Conservation (phyloP, 2,113 vertebrate species). For the Pelmatolapia mariae region DNA sequence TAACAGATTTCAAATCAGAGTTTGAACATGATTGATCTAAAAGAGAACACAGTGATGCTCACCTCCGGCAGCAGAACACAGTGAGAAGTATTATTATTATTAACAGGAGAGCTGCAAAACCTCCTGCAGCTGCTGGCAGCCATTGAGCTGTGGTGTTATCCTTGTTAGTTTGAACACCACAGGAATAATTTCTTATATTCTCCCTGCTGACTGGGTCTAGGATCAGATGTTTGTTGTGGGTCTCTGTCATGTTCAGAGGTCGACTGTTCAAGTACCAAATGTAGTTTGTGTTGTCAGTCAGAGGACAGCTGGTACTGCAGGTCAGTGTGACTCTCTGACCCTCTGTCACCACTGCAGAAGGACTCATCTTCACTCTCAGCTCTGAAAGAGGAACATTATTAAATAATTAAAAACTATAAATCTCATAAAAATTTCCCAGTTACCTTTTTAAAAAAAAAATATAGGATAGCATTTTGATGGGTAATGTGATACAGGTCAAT, state of each 20-base stretch:
- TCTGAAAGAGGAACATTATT: neutral
- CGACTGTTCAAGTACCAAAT: neutral
- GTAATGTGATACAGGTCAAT: neutral
- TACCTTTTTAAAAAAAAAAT: neutral
- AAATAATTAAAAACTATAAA: neutral
- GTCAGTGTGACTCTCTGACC: conserved; percentile 26
- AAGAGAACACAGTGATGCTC: neutral
- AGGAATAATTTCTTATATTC: neutral
- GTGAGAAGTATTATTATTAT: neutral
- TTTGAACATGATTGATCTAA: accelerated
- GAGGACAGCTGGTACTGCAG: conserved; percentile 22
- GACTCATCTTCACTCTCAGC: neutral
- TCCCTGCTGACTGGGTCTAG: neutral
- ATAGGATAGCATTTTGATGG: neutral
- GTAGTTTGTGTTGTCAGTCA: neutral
- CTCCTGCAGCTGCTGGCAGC: neutral
- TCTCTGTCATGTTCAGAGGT: accelerated
- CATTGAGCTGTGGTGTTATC: neutral
- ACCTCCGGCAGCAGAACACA: neutral
- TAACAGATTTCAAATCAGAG: neutral
- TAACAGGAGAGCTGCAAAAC: neutral
- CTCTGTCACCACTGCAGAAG: neutral
- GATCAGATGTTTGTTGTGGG: neutral
- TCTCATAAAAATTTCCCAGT: accelerated
- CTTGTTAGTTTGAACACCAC: neutral